A percentile compares a stretch with the other conserved stretches of the same genome.
Conservation (phyloP, 2,113 vertebrate species). For the Hippocampus abdominalis region DNA sequence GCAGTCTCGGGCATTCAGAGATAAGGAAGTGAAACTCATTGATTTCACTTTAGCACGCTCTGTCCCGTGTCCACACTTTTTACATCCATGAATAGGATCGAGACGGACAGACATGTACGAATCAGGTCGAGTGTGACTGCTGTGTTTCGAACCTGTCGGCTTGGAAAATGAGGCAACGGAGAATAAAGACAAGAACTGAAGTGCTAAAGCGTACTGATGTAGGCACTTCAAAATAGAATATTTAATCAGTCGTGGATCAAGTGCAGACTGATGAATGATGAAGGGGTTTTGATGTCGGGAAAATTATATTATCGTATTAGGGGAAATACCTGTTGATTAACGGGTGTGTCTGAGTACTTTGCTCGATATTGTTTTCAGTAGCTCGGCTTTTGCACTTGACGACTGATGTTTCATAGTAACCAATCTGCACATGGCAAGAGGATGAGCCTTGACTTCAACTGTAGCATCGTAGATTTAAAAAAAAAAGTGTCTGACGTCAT, state of each 20-base stretch:
- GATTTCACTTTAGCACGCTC: constrained; percentile 3
- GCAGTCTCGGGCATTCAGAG: constrained; percentile 9
- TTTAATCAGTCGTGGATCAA: no score
- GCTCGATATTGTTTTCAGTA: neutral
- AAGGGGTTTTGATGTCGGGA: no score
- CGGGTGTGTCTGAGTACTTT: constrained; percentile 19
- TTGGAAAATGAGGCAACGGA: neutral
- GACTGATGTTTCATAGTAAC: constrained; percentile 46
- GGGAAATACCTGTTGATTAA: neutral
- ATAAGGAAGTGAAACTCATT: constrained; percentile 18
- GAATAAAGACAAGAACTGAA: neutral
- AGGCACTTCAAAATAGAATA: no score
- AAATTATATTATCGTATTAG: no score
- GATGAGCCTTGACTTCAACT: constrained; percentile 41
- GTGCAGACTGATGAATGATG: no score
- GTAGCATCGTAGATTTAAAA: neutral
- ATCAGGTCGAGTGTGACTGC: neutral
- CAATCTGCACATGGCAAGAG: constrained; percentile 36
- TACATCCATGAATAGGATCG: constrained; percentile 5
- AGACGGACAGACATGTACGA: neutral
- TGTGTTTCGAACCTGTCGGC: neutral
- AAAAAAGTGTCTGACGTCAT: constrained; percentile 44
- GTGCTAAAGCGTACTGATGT: neutral
- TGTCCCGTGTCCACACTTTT: neutral
- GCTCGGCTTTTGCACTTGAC: neutral